These are phyloP conservation scores for Gonioctena quinquepunctata DNA, from an alignment of 1,140 invertebrate genomes.

Conservation along the genomic window DNA sequence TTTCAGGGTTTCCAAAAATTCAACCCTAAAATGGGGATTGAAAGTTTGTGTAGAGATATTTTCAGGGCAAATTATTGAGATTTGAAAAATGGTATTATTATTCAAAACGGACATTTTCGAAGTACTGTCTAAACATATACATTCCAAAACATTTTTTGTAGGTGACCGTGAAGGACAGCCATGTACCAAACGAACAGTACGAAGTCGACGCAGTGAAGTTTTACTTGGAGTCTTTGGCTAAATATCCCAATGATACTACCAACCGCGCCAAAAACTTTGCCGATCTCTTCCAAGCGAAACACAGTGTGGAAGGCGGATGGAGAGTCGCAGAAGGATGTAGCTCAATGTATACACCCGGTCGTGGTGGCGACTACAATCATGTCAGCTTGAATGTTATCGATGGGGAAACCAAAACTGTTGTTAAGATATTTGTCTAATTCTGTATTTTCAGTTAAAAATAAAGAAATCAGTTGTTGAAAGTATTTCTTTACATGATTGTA, in stretches of 20 bases:
- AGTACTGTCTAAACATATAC: no score
- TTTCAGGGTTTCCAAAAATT: no score
- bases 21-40: no score
- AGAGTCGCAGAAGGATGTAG: slow-evolving; percentile 2
- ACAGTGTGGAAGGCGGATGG: neutral
- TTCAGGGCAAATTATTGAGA: no score
- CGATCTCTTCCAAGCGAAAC: neutral
- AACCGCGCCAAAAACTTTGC: neutral
- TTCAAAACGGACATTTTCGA: no score
- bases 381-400: neutral
- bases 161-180: neutral
- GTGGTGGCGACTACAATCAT: neutral
- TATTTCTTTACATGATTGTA: no score
- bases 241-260: neutral
- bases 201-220: neutral
- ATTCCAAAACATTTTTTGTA: no score
- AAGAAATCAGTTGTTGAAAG: no score
- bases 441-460: neutral
- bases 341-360: neutral
- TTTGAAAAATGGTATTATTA: no score
- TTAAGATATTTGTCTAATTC: no score
- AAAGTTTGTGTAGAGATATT: no score
- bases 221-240: neutral
- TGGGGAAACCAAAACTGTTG: neutral
- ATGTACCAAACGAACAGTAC: neutral